Evolutionary conservation across 1,140 invertebrate species (phyloP), one percentile per base, ranked within the genome.

Genomic region (Proctacanthus coquilletti): DNA sequence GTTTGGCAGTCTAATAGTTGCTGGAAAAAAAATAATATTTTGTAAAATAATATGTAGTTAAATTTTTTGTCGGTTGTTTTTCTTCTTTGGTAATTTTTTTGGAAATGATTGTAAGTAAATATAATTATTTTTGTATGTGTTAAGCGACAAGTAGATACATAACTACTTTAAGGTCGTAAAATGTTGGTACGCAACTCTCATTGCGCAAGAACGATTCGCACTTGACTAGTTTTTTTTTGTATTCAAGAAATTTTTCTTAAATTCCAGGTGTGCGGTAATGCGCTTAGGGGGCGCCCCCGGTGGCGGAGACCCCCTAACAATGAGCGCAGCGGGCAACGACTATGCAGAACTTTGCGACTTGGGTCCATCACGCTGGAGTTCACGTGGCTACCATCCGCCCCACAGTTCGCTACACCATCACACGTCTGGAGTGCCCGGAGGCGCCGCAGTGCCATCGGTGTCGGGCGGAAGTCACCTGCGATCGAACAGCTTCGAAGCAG

Each of bases 331-430:
- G 53, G 56, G 57, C 45, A 60, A 60, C 45, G 57, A 60, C 40
- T 60, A 60, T 57, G 57, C 57, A 44, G 57, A 60, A 59, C 49
- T 60, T 49, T 59, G 57, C 49, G 57, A 60, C 51, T 51, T 60
- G 52, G 57, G 57, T 51, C 56, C 53, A 45, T 52, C 55, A 48
- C 52, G 56, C 45, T 59, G 56, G 56, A 56, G 51, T 49, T 48
- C 56, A 44, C 50, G 56, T 36, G 45, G 51, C 41, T 59, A 59
- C 43, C 48, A 56, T 53, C 34, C 53, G 47, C 47, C 52, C 46
- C 43, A 47, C 37, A 44, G 38, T 36, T 44, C 47, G 34, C 36
- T 40, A 34, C 25, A 18, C 3, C 32, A 34, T 17, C 3, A 5
- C 6, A 11, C 38, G 2, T 31, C 6, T 18, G 17, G 19, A 19